phyloP scores from a whole-genome alignment of 2,888 invertebrate genomes.

The Bombylius major region DNA sequence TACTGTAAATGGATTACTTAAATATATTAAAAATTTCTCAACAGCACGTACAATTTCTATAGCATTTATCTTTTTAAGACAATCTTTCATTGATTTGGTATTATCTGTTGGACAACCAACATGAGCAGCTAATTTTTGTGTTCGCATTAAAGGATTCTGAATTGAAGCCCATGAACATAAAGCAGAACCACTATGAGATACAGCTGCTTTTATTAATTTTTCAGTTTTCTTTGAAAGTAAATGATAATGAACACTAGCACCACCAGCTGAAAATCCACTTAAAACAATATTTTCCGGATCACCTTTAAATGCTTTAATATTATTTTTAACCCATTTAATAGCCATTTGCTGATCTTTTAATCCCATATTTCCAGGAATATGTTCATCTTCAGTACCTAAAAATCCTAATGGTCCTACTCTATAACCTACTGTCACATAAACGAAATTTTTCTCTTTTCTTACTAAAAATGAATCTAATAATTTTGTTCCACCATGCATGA shows the following conservation, averaged over 20 bases:
- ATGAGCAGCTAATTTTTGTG: conserved; percentile 44
- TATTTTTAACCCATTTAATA: conserved; percentile 53
- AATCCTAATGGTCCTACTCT: conserved; percentile 63
- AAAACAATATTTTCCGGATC: conserved; percentile 56
- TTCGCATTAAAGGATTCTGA: conserved; percentile 45
- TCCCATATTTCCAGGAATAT: conserved; percentile 58
- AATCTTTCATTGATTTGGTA: conserved; percentile 46
- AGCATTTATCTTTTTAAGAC: conserved; percentile 49
- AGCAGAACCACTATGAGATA: conserved; percentile 56
- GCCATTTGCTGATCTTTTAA: conserved; percentile 62
- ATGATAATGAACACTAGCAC: conserved; percentile 61
- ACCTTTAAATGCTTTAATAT: conserved; percentile 58
- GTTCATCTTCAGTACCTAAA: conserved; percentile 56
- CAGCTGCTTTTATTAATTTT: conserved; percentile 14
- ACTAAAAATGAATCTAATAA: conserved; percentile 44
- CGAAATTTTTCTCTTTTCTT: conserved; percentile 47
- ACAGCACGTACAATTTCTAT: conserved; percentile 44
- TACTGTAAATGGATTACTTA: conserved; percentile 56
- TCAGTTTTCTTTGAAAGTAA: conserved; percentile 49
- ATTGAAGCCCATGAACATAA: conserved; percentile 44
- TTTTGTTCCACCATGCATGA: conserved; percentile 49
- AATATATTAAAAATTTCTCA: conserved; percentile 33
- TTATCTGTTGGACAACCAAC: conserved; percentile 49
- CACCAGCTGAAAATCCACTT: conserved; percentile 60
- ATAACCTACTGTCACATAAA: conserved; percentile 57